phyloP scores from a whole-genome alignment of 2,113 vertebrate genomes.

The Chelonoidis abingdonii region DNA sequence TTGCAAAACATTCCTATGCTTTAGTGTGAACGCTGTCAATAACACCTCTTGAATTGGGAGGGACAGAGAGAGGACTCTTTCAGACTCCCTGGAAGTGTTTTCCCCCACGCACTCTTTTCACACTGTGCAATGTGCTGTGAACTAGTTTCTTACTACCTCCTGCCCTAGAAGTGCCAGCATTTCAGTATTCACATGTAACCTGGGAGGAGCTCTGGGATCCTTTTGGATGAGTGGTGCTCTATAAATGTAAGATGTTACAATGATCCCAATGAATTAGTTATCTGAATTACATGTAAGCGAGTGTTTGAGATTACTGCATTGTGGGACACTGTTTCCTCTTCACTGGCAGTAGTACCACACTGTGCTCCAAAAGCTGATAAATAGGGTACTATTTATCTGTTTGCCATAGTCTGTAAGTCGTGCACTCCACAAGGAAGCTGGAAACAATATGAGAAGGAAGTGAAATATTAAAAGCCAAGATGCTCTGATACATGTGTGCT shows the following conservation, averaged over 20 bases:
- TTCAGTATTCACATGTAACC: not conserved
- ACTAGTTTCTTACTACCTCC: not conserved
- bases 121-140: not conserved
- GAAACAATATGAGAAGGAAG: not conserved
- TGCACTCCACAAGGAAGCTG: not conserved
- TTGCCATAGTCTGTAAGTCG: not conserved
- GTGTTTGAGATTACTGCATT: not conserved
- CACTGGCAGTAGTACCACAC: not conserved
- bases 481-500: not conserved
- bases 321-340: not conserved
- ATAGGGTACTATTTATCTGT: not conserved
- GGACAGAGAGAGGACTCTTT: not conserved
- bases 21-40: rapidly evolving
- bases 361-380: not conserved
- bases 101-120: not conserved
- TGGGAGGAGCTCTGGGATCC: not conserved
- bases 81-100: not conserved
- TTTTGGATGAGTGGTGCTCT: not conserved
- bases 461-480: not conserved
- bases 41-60: not conserved
- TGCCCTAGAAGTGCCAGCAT: not conserved
- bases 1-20: not conserved
- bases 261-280: not conserved
- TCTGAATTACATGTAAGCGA: not conserved
- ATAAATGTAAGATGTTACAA: not conserved